A percentile compares a stretch with the other conserved stretches of the same genome.
Conservation (phyloP, 2,797 vertebrate species). For the Thaleichthys pacificus region DNA sequence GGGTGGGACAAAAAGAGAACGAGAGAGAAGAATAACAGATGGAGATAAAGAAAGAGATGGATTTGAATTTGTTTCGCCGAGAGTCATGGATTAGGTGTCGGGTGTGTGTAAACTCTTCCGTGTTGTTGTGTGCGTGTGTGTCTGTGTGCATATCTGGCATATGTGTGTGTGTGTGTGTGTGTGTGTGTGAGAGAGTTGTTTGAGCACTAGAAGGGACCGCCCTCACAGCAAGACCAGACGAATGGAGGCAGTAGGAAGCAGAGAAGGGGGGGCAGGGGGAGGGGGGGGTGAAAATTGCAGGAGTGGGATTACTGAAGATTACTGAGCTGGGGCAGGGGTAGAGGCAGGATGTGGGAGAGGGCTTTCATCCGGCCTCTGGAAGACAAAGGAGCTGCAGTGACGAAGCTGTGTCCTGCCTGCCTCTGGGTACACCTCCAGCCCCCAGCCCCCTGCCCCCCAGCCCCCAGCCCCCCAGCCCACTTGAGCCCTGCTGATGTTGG, state of each 20-base stretch:
- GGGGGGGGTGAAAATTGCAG: conserved; percentile 57
- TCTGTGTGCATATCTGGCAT: neutral
- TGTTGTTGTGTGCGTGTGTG: too few species aligned
- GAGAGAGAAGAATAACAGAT: too few species aligned
- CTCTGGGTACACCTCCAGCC: neutral
- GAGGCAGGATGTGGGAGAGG: conserved; percentile 53
- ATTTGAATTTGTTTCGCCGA: neutral
- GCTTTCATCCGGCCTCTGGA: conserved; percentile 62
- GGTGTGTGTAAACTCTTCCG: neutral
- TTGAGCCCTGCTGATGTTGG: conserved; percentile 35
- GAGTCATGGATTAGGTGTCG: neutral
- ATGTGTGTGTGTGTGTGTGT: conserved; percentile 6
- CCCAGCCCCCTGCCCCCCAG: too few species aligned
- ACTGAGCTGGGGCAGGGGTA: conserved; percentile 48
- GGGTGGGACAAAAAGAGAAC: too few species aligned
- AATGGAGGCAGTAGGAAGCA: neutral
- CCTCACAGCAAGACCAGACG: conserved; percentile 6
- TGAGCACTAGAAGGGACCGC: conserved; percentile 8
- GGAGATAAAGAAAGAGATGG: too few species aligned
- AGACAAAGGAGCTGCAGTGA: conserved; percentile 66
- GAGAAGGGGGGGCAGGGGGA: conserved; percentile 11
- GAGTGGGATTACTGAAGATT: conserved; percentile 67
- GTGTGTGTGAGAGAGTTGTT: conserved; percentile 1
- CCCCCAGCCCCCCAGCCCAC: too few species aligned
- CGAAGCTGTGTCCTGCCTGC: conserved; percentile 23